These are phyloP conservation scores for Catharus ustulatus DNA, from an alignment of 2,797 vertebrate species.

Conservation along the genomic window DNA sequence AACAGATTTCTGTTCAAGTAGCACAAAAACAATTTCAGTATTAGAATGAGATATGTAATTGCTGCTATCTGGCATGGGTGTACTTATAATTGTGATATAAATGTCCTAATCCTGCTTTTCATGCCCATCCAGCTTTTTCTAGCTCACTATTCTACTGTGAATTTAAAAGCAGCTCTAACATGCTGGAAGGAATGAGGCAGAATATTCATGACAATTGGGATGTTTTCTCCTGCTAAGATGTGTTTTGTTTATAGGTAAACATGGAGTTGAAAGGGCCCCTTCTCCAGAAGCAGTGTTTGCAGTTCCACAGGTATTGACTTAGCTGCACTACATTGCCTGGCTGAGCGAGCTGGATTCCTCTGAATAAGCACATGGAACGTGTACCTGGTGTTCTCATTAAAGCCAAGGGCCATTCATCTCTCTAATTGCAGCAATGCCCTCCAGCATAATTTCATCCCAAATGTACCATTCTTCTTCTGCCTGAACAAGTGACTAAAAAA, in stretches of 20 bases:
- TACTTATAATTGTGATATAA: neutral
- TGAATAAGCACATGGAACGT: conserved; percentile 84
- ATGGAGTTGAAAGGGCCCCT: conserved; percentile 5
- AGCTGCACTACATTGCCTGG: conserved; percentile 66
- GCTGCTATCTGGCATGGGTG: neutral
- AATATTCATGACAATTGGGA: neutral
- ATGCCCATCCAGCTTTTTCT: neutral
- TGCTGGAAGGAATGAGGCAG: neutral
- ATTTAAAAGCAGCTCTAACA: conserved; percentile 28
- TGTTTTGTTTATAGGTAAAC: conserved; percentile 51
- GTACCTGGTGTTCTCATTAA: conserved; percentile 93
- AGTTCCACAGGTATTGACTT: conserved; percentile 77
- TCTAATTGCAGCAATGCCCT: conserved; percentile 91
- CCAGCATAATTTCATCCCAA: conserved; percentile 87
- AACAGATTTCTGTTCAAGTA: conserved; percentile 2
- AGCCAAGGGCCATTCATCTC: conserved; percentile 89
- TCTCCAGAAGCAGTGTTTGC: conserved; percentile 68
- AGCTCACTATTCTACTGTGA: neutral
- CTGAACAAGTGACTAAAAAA: conserved; percentile 79
- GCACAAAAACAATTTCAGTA: neutral
- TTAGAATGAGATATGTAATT: neutral
- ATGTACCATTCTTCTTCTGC: conserved; percentile 80
- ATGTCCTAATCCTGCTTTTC: neutral
- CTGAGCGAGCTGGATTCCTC: conserved; percentile 80
- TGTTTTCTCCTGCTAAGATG: neutral